A percentile compares a stretch with the other conserved stretches of the same genome.
Conservation (phyloP, 2,888 invertebrate species). For the Lochmaea crataegi region DNA sequence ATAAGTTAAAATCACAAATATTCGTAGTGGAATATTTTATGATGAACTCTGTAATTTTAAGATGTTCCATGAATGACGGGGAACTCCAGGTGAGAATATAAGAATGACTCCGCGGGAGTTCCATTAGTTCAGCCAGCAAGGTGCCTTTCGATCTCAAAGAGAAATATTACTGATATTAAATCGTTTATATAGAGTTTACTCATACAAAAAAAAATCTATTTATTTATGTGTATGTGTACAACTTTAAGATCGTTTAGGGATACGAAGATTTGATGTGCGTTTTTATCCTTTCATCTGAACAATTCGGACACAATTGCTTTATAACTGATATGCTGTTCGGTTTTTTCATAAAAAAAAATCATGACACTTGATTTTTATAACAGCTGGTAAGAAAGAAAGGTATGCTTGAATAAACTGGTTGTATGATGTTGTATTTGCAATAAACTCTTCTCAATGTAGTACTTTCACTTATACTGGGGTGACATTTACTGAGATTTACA, state of each 20-base stretch:
- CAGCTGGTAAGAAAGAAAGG: neutral
- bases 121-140: constrained; percentile 36
- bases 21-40: constrained; percentile 1
- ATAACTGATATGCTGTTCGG: neutral
- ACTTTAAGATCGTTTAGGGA: neutral
- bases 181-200: constrained; percentile 19
- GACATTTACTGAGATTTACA: too few relatives aligned
- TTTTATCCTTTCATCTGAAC: neutral
- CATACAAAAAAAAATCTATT: constrained; percentile 5
- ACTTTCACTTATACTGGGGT: too few relatives aligned
- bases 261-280: constrained; percentile 3
- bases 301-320: neutral
- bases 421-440: too few relatives aligned
- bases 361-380: neutral
- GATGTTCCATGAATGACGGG: constrained; percentile 17
- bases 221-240: constrained; percentile 8
- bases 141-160: constrained; percentile 26
- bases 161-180: constrained; percentile 24
- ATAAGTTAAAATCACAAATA: neutral
- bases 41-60: neutral
- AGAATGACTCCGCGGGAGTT: constrained; percentile 32
- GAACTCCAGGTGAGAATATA: constrained; percentile 28
- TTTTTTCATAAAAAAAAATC: neutral
- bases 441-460: too few relatives aligned
- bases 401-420: too few relatives aligned